Evolutionary conservation across 2,113 vertebrate species (phyloP).

Genomic region (Nesoenas mayeri): DNA sequence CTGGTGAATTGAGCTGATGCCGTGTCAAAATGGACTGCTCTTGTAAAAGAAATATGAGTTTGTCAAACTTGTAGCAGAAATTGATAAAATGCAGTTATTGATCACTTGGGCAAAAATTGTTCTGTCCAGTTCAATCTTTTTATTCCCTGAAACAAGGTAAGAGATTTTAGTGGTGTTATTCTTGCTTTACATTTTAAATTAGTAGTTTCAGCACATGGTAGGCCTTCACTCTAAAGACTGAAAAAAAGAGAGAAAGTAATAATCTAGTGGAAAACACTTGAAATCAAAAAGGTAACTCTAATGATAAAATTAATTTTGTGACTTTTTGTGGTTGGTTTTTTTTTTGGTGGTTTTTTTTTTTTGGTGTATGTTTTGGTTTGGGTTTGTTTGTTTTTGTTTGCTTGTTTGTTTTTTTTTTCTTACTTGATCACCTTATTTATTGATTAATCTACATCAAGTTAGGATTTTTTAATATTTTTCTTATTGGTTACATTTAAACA

Average conservation of each 20-base stretch:
- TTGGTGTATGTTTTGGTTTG: too few relatives aligned
- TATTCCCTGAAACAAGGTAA: neutral
- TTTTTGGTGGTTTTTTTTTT: too few relatives aligned
- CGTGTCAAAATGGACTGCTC: neutral
- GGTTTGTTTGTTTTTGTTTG: neutral
- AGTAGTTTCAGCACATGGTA: neutral
- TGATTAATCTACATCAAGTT: neutral
- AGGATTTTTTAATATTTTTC: neutral
- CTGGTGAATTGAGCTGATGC: neutral
- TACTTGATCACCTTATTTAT: neutral
- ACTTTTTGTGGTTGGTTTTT: neutral
- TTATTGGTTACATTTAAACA: neutral
- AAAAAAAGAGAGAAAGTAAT: neutral
- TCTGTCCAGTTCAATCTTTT: neutral
- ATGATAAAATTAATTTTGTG: neutral
- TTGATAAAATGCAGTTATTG: neutral
- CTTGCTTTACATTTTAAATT: neutral
- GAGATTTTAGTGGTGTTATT: neutral
- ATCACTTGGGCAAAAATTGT: neutral
- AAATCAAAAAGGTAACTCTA: slow-evolving; percentile 27
- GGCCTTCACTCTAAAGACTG: neutral
- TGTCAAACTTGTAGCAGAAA: neutral
- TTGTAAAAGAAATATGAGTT: neutral
- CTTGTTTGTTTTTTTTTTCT: rapidly evolving
- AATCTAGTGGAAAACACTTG: neutral